Evolutionary conservation across 64 coral and sea anemone genomes (phyloP).

Genomic region (Porites australiensis): DNA sequence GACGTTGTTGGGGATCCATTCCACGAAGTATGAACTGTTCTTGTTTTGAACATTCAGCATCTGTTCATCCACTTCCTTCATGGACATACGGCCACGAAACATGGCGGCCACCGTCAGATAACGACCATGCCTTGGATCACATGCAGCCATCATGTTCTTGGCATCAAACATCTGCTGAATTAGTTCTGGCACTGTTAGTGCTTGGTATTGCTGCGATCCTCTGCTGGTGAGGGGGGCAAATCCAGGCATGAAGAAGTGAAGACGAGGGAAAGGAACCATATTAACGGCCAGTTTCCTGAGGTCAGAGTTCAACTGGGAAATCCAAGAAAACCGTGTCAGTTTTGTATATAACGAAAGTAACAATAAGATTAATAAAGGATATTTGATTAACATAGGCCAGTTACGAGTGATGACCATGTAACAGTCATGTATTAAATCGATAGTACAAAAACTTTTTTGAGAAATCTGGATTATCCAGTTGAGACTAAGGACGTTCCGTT

Average conservation of each 20-base stretch:
- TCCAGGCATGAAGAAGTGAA: conserved; percentile 90
- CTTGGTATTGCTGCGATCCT: conserved; percentile 75
- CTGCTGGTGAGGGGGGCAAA: conserved; percentile 79
- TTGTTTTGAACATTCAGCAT: conserved; percentile 78
- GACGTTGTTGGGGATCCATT: conserved; percentile 90
- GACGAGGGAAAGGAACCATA: conserved; percentile 90
- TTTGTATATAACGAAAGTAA: no score
- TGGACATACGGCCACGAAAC: conserved; percentile 75
- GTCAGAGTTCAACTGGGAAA: conserved; percentile 76
- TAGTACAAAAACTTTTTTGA: no score
- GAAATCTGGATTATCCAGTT: no score
- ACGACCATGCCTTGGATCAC: conserved; percentile 76
- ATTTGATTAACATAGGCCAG: no score
- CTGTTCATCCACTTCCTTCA: conserved; percentile 79
- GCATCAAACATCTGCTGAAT: conserved; percentile 83
- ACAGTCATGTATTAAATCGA: no score
- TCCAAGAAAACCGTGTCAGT: no score
- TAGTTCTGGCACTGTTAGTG: conserved; percentile 68
- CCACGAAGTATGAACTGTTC: conserved; percentile 86
- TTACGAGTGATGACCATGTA: no score
- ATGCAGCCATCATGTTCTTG: conserved; percentile 85
- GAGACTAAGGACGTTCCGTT: no score
- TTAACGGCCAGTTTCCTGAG: conserved; percentile 81
- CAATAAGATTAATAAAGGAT: no score
- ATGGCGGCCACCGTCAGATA: conserved; percentile 71